A percentile compares a stretch with the other conserved stretches of the same genome.
Evolutionary conservation across 2,797 vertebrate genomes (phyloP).

Genomic region (Poecilia picta): DNA sequence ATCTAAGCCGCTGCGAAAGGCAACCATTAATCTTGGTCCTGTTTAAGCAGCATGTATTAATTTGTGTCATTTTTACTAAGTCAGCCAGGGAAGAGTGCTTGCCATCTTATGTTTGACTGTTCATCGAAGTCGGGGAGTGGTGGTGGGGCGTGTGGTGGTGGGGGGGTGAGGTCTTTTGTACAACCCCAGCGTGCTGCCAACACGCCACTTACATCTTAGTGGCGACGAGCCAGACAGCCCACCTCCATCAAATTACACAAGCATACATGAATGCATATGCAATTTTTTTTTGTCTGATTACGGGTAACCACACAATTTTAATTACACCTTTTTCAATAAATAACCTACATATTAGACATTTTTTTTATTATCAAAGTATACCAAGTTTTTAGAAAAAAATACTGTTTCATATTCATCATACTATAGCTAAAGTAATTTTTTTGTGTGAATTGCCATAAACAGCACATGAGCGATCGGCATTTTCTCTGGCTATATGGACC

Average conservation of each 20-base stretch:
- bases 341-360: neutral
- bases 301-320: constrained; percentile 26
- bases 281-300: neutral
- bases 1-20: constrained; percentile 95
- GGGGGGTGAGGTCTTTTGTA: constrained; percentile 64
- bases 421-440: neutral
- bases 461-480: neutral
- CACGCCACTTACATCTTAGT: constrained; percentile 67
- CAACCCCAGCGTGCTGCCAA: constrained; percentile 68
- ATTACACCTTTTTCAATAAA: neutral
- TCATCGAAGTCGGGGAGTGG: constrained; percentile 68
- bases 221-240: constrained; percentile 61
- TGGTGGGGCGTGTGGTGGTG: neutral
- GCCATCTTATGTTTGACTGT: constrained; percentile 92
- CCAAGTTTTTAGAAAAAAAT: neutral
- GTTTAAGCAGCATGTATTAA: constrained; percentile 99
- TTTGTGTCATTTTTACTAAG: constrained; percentile 99
- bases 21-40: constrained; percentile 98
- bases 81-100: constrained; percentile 89
- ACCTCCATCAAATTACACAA: constrained; percentile 37
- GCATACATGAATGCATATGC: neutral
- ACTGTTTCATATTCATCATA: neutral
- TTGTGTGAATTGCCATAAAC: neutral
- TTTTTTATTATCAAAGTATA: neutral
- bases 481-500: neutral